Conservation (phyloP, 2,888 invertebrate genomes). For the Helleia helle region DNA sequence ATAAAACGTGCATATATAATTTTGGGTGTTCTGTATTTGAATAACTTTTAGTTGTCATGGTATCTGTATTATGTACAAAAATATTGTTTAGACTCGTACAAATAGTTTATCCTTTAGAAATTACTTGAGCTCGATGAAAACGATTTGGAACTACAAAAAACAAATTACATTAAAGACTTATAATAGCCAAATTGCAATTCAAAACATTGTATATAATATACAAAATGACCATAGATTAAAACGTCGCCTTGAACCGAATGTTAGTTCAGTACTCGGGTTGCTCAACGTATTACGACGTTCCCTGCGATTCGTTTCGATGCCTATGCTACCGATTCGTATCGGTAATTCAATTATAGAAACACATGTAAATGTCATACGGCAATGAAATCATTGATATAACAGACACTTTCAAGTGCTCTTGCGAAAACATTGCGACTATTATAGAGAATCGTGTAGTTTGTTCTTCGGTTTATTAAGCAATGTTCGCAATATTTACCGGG, state of each 20-base stretch:
- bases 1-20: no score
- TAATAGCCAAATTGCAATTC: no score
- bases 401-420: slow-evolving; percentile 26
- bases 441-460: slow-evolving; percentile 25
- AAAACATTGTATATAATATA: no score
- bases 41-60: no score
- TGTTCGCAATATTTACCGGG: slow-evolving; percentile 2
- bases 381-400: slow-evolving; percentile 33
- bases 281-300: slow-evolving; percentile 10
- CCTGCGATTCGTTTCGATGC: slow-evolving; percentile 16
- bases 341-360: slow-evolving; percentile 56
- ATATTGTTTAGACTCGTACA: no score
- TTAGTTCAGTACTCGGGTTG: slow-evolving; percentile 15
- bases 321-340: slow-evolving; percentile 43
- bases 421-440: slow-evolving; percentile 28
- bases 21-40: no score
- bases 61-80: no score
- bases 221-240: slow-evolving; percentile 24
- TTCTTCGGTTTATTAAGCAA: slow-evolving; percentile 28
- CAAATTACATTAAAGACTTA: no score
- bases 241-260: slow-evolving; percentile 48
- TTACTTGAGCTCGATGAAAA: no score
- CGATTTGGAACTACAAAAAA: no score
- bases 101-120: no score
- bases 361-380: slow-evolving; percentile 57